phyloP scores from a whole-genome alignment of 2,888 invertebrate species.

The Andrena praecox region DNA sequence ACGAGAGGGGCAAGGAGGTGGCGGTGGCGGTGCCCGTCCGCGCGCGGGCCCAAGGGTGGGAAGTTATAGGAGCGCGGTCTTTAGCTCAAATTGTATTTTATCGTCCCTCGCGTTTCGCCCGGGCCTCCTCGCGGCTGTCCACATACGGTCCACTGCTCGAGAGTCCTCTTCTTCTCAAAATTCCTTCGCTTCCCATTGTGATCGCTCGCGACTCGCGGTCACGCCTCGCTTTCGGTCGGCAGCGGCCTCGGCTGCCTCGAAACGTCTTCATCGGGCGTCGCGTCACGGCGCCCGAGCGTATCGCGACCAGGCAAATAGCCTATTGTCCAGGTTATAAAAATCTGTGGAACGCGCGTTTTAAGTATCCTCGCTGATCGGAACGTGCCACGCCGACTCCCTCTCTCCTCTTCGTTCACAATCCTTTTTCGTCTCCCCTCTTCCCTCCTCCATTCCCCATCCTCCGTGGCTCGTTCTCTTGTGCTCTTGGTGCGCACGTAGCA shows the following conservation, averaged over 20 bases:
- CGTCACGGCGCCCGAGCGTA: conserved; percentile 25
- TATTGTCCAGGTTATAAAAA: conserved; percentile 63
- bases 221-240: too few species aligned
- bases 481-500: conserved; percentile 58
- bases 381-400: conserved; percentile 54
- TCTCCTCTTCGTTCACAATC: conserved; percentile 4
- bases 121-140: conserved; percentile 58
- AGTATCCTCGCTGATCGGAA: conserved; percentile 53
- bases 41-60: conserved; percentile 64
- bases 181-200: not conserved
- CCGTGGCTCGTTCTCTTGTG: conserved; percentile 10
- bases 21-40: conserved; percentile 47
- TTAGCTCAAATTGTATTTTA: conserved; percentile 85
- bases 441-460: conserved; percentile 15
- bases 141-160: not conserved
- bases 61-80: conserved; percentile 81
- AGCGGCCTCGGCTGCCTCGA: conserved; percentile 4
- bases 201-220: not conserved
- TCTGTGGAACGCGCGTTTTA: conserved; percentile 62
- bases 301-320: conserved; percentile 54
- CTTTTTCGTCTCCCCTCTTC: conserved; percentile 7
- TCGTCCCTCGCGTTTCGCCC: conserved; percentile 78
- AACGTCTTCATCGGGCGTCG: conserved; percentile 67
- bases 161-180: not conserved
- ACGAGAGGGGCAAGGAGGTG: conserved; percentile 68